Conservation (phyloP, 2,113 vertebrate species). For the Takifugu bimaculatus region DNA sequence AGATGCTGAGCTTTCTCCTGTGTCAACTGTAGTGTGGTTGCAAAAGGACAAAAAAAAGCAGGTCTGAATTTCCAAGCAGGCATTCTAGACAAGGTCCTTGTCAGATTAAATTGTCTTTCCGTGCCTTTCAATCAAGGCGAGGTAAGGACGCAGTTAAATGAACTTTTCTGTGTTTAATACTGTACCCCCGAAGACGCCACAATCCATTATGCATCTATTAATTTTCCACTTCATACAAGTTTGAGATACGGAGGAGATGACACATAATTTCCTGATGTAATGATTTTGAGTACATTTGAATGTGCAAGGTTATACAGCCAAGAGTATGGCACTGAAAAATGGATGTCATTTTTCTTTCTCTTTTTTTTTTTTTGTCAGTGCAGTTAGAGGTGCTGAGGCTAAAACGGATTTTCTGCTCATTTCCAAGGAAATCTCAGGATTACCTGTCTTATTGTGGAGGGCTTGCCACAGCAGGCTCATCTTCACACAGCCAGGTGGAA, state of each 20-base stretch:
- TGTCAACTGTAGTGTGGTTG: not conserved
- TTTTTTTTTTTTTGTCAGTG: not conserved
- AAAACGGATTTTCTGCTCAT: slow-evolving; percentile 17
- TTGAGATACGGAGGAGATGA: slow-evolving; percentile 20
- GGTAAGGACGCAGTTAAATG: slow-evolving; percentile 38
- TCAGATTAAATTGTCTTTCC: slow-evolving; percentile 32
- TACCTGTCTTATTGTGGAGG: slow-evolving; percentile 29
- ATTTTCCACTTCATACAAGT: slow-evolving; percentile 6
- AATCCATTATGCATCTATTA: slow-evolving; percentile 35
- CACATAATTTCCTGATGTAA: slow-evolving; percentile 45
- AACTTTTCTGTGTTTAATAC: slow-evolving; percentile 48
- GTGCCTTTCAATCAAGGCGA: slow-evolving; percentile 15
- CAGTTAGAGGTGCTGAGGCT: slow-evolving; percentile 1
- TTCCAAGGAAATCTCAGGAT: slow-evolving; percentile 43
- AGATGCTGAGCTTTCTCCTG: not conserved
- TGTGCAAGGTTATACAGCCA: slow-evolving; percentile 8
- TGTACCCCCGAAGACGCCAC: slow-evolving; percentile 33
- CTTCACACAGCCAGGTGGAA: slow-evolving; percentile 24
- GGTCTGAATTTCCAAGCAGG: slow-evolving; percentile 9
- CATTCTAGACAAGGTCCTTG: slow-evolving; percentile 6
- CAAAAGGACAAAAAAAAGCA: not conserved
- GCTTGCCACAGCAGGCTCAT: slow-evolving; percentile 22
- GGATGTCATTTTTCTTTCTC: not conserved
- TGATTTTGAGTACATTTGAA: slow-evolving; percentile 33
- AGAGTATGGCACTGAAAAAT: slow-evolving; percentile 27